Evolutionary conservation across 2,113 vertebrate species (phyloP).

Genomic region (Seriola dumerili): DNA sequence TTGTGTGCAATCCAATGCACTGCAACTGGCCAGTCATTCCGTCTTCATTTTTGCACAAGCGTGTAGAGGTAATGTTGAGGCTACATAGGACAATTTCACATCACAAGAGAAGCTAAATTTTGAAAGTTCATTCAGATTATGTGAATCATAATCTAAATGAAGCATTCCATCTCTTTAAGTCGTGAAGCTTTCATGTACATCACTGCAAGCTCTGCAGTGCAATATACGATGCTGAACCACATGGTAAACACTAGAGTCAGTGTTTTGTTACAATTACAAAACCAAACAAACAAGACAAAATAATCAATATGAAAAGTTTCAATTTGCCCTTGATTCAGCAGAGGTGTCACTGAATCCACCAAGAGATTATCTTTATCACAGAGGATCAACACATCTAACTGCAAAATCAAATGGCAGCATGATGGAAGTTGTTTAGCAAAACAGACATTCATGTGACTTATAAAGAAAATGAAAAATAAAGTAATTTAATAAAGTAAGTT

Average conservation of each 20-base stretch:
- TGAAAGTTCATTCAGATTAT: no score
- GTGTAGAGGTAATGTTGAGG: neutral
- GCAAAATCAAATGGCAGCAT: neutral
- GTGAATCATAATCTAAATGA: neutral
- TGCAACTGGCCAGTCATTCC: neutral
- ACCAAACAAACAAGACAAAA: constrained; percentile 2
- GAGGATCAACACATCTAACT: neutral
- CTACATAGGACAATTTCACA: neutral
- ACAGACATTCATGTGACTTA: neutral
- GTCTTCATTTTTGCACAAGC: neutral
- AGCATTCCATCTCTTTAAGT: no score
- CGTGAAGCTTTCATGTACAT: neutral
- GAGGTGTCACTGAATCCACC: neutral
- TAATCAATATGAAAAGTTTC: neutral
- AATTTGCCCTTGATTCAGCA: neutral
- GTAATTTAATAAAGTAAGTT: neutral
- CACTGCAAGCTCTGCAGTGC: neutral
- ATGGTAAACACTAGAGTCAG: neutral
- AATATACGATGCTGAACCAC: neutral
- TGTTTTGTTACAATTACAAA: neutral
- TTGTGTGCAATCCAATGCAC: neutral
- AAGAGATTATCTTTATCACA: neutral
- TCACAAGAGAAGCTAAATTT: neutral
- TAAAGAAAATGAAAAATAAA: neutral
- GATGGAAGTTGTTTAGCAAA: neutral